phyloP scores from a whole-genome alignment of 2,888 invertebrate genomes.

The Apodemia mormo region DNA sequence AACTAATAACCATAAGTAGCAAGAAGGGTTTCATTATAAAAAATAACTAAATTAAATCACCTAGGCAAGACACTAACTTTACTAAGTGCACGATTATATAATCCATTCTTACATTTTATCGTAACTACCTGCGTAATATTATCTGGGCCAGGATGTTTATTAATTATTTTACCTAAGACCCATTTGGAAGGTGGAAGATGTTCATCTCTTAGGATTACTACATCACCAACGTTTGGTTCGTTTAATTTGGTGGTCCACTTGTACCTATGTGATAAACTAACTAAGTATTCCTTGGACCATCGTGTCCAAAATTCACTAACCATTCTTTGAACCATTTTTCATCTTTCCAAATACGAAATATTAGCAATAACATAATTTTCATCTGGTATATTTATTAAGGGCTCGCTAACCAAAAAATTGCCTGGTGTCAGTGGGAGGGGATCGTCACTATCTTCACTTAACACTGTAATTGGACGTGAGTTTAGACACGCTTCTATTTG shows the following conservation, averaged over 20 bases:
- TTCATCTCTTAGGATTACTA: constrained; percentile 35
- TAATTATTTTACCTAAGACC: constrained; percentile 29
- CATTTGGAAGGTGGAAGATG: constrained; percentile 35
- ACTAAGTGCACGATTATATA: constrained; percentile 1
- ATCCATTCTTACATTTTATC: background rate
- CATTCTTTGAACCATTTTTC: constrained; percentile 23
- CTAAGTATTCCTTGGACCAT: constrained; percentile 30
- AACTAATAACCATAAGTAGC: too few species aligned
- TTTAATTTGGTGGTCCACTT: constrained; percentile 29
- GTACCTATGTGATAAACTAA: constrained; percentile 25
- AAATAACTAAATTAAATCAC: background rate
- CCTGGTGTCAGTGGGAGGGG: constrained; percentile 15
- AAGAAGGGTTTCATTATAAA: too few species aligned
- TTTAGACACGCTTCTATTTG: constrained; percentile 38
- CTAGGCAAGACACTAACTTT: constrained; percentile 22
- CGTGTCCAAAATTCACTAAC: constrained; percentile 33
- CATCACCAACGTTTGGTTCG: constrained; percentile 30
- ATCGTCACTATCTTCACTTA: background rate
- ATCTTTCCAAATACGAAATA: constrained; percentile 10
- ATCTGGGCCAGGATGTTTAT: constrained; percentile 28
- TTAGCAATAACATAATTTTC: background rate
- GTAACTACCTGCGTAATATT: constrained; percentile 13
- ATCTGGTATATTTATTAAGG: background rate
- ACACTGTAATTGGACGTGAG: constrained; percentile 30
- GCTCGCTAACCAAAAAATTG: constrained; percentile 7